Conservation (phyloP, 1,140 invertebrate genomes). For the Drosophila chauvacae region DNA sequence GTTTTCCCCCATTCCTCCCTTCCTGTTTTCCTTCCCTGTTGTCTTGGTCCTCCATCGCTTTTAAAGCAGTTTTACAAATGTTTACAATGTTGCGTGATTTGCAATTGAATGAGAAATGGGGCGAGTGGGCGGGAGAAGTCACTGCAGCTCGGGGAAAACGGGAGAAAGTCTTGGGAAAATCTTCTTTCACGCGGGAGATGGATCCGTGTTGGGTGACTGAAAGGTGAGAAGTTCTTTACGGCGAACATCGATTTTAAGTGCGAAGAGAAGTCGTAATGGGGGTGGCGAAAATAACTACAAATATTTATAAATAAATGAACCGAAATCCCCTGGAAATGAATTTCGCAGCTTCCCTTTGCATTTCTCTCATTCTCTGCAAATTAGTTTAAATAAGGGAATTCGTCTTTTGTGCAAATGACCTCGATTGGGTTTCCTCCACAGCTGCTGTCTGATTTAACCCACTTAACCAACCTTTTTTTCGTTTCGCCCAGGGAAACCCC, state of each 20-base stretch:
- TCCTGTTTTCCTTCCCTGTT: constrained; percentile 1
- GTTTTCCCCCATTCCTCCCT: not conserved
- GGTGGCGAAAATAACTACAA: constrained; percentile 18
- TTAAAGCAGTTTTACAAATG: constrained; percentile 82
- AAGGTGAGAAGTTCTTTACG: constrained; percentile 37
- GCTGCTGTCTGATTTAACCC: constrained; percentile 7
- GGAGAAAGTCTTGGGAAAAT: constrained; percentile 7
- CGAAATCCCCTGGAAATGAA: constrained; percentile 4
- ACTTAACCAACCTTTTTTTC: constrained; percentile 4
- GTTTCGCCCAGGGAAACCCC: not conserved
- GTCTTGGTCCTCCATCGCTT: constrained; percentile 19
- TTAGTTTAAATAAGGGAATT: constrained; percentile 9
- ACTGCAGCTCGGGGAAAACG: constrained; percentile 21
- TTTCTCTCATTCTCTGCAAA: constrained; percentile 5
- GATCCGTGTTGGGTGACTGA: constrained; percentile 41
- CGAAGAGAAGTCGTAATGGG: no score
- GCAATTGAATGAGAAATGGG: constrained; percentile 71
- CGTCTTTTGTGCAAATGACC: constrained; percentile 15
- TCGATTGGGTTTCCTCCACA: constrained; percentile 2
- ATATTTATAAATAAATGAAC: constrained; percentile 35
- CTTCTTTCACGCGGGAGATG: constrained; percentile 16
- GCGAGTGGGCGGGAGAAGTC: constrained; percentile 6
- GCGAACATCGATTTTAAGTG: constrained; percentile 15
- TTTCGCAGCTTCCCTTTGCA: not conserved
- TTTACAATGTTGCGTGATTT: constrained; percentile 83